Evolutionary conservation across 2,113 vertebrate genomes (phyloP).

Genomic region (Campylomormyrus numenius): DNA sequence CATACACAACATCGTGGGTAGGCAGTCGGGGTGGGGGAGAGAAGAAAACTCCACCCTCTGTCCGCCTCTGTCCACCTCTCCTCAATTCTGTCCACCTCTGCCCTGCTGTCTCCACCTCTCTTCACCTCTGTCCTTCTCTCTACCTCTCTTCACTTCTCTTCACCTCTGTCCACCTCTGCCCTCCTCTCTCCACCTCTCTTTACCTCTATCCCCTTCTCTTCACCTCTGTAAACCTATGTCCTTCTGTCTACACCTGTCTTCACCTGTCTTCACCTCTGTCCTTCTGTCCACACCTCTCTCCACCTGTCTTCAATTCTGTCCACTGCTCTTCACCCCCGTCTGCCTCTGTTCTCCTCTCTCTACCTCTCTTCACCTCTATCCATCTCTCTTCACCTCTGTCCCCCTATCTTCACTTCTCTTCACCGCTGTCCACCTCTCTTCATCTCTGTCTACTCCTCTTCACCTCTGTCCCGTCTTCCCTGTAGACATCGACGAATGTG

Average conservation of each 20-base stretch:
- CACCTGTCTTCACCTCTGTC: background rate
- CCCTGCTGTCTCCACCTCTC: conserved; percentile 6
- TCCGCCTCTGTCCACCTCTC: too few species aligned
- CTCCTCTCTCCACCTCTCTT: conserved; percentile 8
- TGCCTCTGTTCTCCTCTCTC: too few species aligned
- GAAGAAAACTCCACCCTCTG: background rate
- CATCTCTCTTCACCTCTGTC: too few species aligned
- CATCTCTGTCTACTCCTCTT: background rate
- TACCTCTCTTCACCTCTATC: too few species aligned
- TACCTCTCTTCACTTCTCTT: too few species aligned
- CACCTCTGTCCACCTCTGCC: too few species aligned
- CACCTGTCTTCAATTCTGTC: too few species aligned
- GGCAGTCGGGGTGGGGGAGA: background rate
- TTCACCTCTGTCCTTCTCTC: too few species aligned
- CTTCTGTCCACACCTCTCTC: background rate
- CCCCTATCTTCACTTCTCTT: background rate
- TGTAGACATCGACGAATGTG: conserved; percentile 62
- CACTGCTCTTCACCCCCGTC: too few species aligned
- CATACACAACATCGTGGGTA: background rate
- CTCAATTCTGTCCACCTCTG: too few species aligned
- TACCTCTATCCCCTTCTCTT: too few species aligned
- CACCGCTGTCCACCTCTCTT: background rate
- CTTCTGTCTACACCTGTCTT: background rate
- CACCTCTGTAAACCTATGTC: too few species aligned
- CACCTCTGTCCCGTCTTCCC: background rate